Evolutionary conservation across 2,888 invertebrate species (phyloP), one percentile per base, ranked within the genome.

Genomic region (Drosophila demipolita): DNA sequence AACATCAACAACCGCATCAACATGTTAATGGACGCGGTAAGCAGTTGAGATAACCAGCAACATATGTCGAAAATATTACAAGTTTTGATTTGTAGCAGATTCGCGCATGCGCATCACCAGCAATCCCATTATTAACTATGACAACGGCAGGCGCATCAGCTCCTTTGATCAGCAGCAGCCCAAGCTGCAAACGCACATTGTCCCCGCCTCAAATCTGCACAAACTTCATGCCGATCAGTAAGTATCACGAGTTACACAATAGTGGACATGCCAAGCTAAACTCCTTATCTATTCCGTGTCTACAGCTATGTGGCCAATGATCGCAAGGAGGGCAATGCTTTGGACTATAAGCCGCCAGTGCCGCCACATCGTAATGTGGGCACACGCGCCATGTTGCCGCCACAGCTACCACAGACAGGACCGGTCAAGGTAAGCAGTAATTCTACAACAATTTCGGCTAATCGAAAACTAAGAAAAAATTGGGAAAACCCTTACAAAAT

Each of bases 271-370:
- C 3, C 50, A 33, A 45, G 15, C 38, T 52, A 33, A 55, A 23
- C 40, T 42, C 23, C 15, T 7, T 15, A 23, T 23, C n/a, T 11
- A 1, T 20, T 54, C 7, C 1, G 94, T 94, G 58, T 94, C 94
- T 26, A 61, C 94, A 62, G 95, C 94, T 91, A 85, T 66, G 29
- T 80, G 60, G 66, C 92, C 49, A 90, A 92, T 62, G 87, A 90
- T 26, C 90, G 89, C 81, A 93, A 92, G 92, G 93, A 92, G 78
- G 93, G 94, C 93, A 55, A 38, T 7, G 93, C 94, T 90, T 95
- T 95, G 85, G 96, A 97, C 79, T 97, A 97, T 93, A 95, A 96
- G 82, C 97, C 97, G 6, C 97, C 97, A n/a, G 97, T 97, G 65
- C 97, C 97, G 29, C 98, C 97, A 36, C 97, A 97, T 91, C 94